Conservation (phyloP, 2,888 invertebrate genomes). For the Oscheius myriophilus region DNA sequence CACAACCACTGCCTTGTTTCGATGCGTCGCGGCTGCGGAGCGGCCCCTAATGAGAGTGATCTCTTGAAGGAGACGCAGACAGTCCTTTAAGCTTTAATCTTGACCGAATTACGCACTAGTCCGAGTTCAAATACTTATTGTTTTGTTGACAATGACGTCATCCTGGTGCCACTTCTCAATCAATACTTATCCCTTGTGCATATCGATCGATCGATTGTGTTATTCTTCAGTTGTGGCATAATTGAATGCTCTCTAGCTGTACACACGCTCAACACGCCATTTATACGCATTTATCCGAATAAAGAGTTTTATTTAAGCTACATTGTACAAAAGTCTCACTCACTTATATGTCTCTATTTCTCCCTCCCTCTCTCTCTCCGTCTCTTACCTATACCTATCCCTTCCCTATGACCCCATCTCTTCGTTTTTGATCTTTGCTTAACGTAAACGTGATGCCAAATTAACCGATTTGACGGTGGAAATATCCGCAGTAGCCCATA, state of each 20-base stretch:
- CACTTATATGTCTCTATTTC: not conserved
- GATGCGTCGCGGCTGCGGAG: not conserved
- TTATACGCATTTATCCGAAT: constrained; percentile 5
- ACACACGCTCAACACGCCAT: constrained; percentile 20
- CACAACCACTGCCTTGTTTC: constrained; percentile 2
- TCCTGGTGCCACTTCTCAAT: constrained; percentile 15
- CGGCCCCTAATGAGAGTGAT: not conserved
- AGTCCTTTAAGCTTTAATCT: constrained; percentile 19
- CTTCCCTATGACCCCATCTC: too few relatives aligned
- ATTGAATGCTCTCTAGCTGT: constrained; percentile 4
- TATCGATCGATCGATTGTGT: constrained; percentile 6
- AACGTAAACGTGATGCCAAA: too few relatives aligned
- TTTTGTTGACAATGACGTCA: constrained; percentile 15
- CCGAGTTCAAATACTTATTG: constrained; percentile 17
- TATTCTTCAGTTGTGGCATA: constrained; percentile 17
- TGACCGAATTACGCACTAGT: constrained; percentile 2
- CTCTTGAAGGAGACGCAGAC: constrained; percentile 20
- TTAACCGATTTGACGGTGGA: too few relatives aligned
- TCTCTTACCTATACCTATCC: constrained; percentile 3
- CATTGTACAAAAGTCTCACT: too few relatives aligned
- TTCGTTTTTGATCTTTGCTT: too few relatives aligned
- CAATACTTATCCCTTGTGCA: constrained; percentile 4
- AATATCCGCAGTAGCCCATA: too few relatives aligned
- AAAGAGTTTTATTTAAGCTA: not conserved
- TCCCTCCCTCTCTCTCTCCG: constrained; percentile 17